A percentile compares a stretch with the other conserved stretches of the same genome.
These are phyloP conservation scores for Plectrocnemia conspersa DNA, from an alignment of 1,140 invertebrate species.

Conservation along the genomic window DNA sequence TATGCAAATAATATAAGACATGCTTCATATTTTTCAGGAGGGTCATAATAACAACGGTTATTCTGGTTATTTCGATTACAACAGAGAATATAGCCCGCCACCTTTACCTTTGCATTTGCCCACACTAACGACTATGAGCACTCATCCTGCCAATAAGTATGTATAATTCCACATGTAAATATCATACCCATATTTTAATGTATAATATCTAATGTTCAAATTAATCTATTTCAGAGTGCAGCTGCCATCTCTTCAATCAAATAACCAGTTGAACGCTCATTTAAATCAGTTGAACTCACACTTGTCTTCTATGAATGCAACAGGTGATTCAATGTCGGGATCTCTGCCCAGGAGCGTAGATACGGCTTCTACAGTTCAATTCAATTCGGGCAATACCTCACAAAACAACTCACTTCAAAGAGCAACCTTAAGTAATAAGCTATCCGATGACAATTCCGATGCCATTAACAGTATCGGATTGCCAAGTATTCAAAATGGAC, in stretches of 20 bases:
- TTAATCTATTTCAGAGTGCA: slow-evolving; percentile 14
- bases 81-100: slow-evolving; percentile 72
- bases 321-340: slow-evolving; percentile 45
- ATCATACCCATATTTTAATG: slow-evolving; percentile 3
- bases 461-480: slow-evolving; percentile 45
- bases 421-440: slow-evolving; percentile 50
- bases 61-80: slow-evolving; percentile 83
- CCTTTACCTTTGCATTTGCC: slow-evolving; percentile 49
- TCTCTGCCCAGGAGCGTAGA: slow-evolving; percentile 47
- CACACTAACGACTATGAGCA: slow-evolving; percentile 44
- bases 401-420: slow-evolving; percentile 58
- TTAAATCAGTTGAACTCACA: slow-evolving; percentile 12
- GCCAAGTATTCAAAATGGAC: slow-evolving; percentile 28
- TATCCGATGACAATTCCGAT: slow-evolving; percentile 49
- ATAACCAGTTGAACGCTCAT: slow-evolving; percentile 19
- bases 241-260: slow-evolving; percentile 21
- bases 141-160: slow-evolving; percentile 30
- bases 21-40: slow-evolving; percentile 58
- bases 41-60: slow-evolving; percentile 84
- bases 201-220: neutral
- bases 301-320: slow-evolving; percentile 39
- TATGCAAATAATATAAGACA: slow-evolving; percentile 17
- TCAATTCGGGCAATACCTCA: slow-evolving; percentile 48
- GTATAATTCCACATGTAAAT: neutral
- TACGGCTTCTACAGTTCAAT: slow-evolving; percentile 49